Percentiles rank a stretch among this genome's conserved stretches.
Evolutionary conservation across 2,113 vertebrate genomes (phyloP).

Genomic region (Alouatta palliata): DNA sequence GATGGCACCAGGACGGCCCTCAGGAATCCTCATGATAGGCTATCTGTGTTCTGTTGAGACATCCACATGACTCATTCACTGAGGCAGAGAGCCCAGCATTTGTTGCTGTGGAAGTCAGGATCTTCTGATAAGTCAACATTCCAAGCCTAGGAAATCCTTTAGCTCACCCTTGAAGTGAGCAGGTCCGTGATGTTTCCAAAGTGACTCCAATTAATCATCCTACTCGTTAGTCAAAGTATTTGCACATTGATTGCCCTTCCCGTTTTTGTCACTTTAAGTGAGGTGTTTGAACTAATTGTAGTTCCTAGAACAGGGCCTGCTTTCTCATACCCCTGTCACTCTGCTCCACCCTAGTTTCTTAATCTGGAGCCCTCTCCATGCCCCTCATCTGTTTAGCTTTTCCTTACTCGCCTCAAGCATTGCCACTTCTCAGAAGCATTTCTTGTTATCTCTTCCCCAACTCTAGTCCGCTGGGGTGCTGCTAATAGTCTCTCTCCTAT

Average conservation of each 20-base stretch:
- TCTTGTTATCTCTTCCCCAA: neutral
- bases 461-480: neutral
- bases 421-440: neutral
- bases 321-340: neutral
- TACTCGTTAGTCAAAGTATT: neutral
- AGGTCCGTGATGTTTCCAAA: neutral
- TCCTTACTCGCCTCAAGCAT: neutral
- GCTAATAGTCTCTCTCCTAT: neutral
- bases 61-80: accelerated
- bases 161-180: neutral
- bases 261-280: neutral
- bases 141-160: neutral
- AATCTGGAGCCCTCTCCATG: neutral
- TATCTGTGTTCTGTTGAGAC: neutral
- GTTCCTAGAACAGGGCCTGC: neutral
- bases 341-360: neutral
- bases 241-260: neutral
- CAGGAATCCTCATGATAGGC: neutral
- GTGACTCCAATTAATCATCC: neutral
- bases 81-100: neutral
- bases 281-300: neutral
- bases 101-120: neutral
- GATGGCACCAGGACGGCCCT: neutral
- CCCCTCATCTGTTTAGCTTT: neutral
- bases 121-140: neutral